These are phyloP conservation scores for Atlantisia rogersi DNA, from an alignment of 2,113 vertebrate genomes.

Conservation along the genomic window DNA sequence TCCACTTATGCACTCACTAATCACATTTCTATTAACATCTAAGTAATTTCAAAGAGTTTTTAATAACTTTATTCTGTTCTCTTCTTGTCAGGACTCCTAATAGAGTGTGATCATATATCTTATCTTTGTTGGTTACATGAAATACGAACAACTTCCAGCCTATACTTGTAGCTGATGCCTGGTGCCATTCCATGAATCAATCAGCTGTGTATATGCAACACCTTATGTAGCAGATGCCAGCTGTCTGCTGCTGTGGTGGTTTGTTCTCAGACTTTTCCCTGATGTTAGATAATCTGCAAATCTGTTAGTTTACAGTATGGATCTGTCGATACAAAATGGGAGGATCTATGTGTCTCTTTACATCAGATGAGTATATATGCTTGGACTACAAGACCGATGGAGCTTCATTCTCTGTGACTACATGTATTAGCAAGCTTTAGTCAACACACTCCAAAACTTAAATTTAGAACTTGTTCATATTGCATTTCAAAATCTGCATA, in stretches of 20 bases:
- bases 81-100: neutral
- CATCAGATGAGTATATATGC: too few species aligned
- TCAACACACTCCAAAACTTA: neutral
- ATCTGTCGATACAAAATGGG: neutral
- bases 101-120: neutral
- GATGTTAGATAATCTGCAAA: neutral
- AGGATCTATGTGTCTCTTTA: neutral
- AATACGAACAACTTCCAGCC: neutral
- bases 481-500: neutral
- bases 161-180: neutral
- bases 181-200: neutral
- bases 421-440: neutral
- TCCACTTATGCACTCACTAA: neutral
- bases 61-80: neutral
- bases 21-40: neutral
- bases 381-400: neutral
- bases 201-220: neutral
- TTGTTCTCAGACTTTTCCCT: neutral
- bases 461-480: neutral
- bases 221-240: rapidly evolving
- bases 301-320: neutral
- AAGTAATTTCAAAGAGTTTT: neutral
- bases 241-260: neutral
- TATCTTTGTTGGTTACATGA: neutral
- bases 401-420: neutral